Conservation (phyloP, 2,113 vertebrate genomes). For the Struthio camelus region DNA sequence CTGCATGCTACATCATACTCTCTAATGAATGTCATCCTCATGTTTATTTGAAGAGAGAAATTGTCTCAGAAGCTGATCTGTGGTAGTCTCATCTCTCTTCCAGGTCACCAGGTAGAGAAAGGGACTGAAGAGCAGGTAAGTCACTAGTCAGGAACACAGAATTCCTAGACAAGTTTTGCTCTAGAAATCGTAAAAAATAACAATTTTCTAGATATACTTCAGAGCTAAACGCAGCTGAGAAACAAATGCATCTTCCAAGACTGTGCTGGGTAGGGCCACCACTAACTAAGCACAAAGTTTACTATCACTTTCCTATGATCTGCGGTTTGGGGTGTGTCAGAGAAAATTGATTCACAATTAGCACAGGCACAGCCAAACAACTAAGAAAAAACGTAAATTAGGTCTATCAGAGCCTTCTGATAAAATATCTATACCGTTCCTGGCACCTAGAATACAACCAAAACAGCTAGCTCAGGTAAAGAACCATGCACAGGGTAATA, state of each 20-base stretch:
- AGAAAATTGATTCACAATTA: fast-evolving
- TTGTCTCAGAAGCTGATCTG: background rate
- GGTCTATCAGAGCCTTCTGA: background rate
- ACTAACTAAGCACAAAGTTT: background rate
- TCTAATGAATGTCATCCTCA: background rate
- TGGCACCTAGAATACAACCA: background rate
- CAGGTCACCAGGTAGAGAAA: background rate
- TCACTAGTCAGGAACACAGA: background rate
- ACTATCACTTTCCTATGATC: background rate
- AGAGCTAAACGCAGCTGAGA: background rate
- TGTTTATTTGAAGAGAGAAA: background rate
- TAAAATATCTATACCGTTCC: background rate
- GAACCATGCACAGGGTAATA: background rate
- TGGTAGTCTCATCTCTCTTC: background rate
- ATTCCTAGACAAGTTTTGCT: background rate
- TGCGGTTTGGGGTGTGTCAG: background rate
- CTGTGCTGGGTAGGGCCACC: background rate
- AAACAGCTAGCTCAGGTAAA: background rate
- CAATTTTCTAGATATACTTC: background rate
- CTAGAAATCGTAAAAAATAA: background rate
- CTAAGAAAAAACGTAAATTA: background rate
- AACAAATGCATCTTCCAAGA: background rate
- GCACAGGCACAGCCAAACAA: background rate
- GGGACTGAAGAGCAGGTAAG: background rate
- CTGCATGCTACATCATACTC: background rate